phyloP scores from a whole-genome alignment of 2,888 invertebrate species.

The Petrolisthes cinctipes region DNA sequence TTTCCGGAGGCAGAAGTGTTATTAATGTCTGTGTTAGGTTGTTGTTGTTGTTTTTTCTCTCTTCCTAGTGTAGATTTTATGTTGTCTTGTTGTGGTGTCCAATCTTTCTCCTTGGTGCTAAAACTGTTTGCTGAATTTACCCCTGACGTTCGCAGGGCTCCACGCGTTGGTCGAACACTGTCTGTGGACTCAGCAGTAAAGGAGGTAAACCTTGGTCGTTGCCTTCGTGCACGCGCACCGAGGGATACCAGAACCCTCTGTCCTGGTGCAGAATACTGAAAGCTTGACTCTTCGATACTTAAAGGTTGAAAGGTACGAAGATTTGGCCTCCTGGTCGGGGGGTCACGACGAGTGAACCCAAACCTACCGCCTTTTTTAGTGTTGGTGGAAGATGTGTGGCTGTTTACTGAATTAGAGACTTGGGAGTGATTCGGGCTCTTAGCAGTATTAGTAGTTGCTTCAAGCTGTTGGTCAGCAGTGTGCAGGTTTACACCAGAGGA shows the following conservation, averaged over 20 bases:
- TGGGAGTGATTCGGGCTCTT: constrained; percentile 17
- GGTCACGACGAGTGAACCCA: not conserved
- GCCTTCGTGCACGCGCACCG: constrained; percentile 3
- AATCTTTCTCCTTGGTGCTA: not conserved
- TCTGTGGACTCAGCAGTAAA: not conserved
- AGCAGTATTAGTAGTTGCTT: constrained; percentile 20
- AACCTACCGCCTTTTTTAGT: not conserved
- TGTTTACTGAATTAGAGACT: constrained; percentile 17
- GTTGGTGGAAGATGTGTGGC: not conserved
- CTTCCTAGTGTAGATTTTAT: not conserved
- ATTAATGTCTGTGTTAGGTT: too few relatives aligned
- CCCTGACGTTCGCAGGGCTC: not conserved
- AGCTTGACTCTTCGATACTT: constrained; percentile 14
- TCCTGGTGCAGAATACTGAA: constrained; percentile 46
- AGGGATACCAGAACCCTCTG: constrained; percentile 45
- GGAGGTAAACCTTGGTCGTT: not conserved
- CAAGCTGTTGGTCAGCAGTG: not conserved
- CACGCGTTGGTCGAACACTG: constrained; percentile 14
- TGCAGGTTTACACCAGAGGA: constrained; percentile 9
- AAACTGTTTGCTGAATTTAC: constrained; percentile 5
- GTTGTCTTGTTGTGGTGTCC: not conserved
- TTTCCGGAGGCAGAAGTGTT: too few relatives aligned
- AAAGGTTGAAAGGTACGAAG: constrained; percentile 7
- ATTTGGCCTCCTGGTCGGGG: not conserved
- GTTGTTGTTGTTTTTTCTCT: constrained; percentile 8